Base-by-base conservation (phyloP, 2,888 invertebrate genomes). In the Timandra comae region DNA sequence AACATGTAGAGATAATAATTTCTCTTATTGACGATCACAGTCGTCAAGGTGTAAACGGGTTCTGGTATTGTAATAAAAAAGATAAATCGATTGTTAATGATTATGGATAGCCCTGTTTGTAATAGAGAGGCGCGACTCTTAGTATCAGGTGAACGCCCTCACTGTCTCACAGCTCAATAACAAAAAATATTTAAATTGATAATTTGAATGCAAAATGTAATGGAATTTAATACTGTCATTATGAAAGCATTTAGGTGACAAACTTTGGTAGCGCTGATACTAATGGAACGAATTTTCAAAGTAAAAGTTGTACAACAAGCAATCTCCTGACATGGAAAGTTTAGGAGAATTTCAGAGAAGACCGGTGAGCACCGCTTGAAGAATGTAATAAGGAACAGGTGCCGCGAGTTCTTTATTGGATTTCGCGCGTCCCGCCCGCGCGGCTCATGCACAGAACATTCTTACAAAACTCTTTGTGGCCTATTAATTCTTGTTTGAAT, bases 341-440 rank as follows among this genome's bases (percentile, higher is more conserved):
- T 78, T 61, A 60, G 62, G 67, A 63, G 64, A 73, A 74, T 77
- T 77, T 76, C 62, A 63, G 66, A 56, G 55, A 61, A 61, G 68
- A 63, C 59, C 67, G 65, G 65, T 66, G 65, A 73, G 74, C 69
- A 75, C 68, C 77, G 69, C 71, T 69, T 65, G 73, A 80, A 76
- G 84, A 84, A 85, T 84, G 84, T 82, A 82, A 85, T 84, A 84
- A 80, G 78, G 76, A 70, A 66, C 82, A 85, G 84, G 84, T 85
- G 82, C 69, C 66, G 67, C 69, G 65, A 73, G 64, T 80, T 79
- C 81, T 80, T 85, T 85, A 85, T 85, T 84, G 81, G 79, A 84
- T 85, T 82, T 81, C 75, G 72, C 77, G 73, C 81, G 79, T 77
- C 81, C 81, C 81, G 43, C 56, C 57, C 60, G 73, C 81, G 79